Percentiles rank a stretch among this genome's conserved stretches.
Conservation (phyloP, 2,888 invertebrate species). For the Ditylenchus weischeri region DNA sequence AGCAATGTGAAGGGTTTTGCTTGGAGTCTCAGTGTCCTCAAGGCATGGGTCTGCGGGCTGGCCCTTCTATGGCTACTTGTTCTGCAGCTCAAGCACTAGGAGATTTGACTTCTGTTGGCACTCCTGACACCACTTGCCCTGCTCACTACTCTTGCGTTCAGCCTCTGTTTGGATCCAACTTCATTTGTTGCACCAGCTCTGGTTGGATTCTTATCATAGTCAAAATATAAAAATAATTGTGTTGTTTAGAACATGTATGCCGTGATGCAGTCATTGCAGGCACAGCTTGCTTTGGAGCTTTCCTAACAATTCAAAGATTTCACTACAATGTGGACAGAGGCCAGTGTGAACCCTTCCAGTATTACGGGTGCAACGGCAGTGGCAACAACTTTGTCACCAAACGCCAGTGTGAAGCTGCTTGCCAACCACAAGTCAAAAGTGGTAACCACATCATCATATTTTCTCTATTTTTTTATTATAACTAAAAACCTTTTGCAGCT, state of each 20-base stretch:
- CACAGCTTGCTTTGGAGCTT: conserved; percentile 53
- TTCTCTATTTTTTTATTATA: background rate
- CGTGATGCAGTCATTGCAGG: conserved; percentile 53
- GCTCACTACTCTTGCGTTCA: conserved; percentile 49
- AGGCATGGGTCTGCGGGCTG: conserved; percentile 41
- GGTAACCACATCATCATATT: conserved; percentile 23
- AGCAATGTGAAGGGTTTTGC: conserved; percentile 58
- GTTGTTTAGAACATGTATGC: conserved; percentile 23
- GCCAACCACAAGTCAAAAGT: conserved; percentile 45
- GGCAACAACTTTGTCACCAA: conserved; percentile 53
- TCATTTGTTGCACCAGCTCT: conserved; percentile 52
- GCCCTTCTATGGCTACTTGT: conserved; percentile 53
- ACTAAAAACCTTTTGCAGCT: conserved; percentile 32
- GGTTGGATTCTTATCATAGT: conserved; percentile 21
- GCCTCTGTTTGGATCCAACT: conserved; percentile 49
- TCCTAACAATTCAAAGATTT: conserved; percentile 51
- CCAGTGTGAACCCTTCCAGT: conserved; percentile 57
- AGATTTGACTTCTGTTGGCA: conserved; percentile 3
- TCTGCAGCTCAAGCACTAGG: conserved; percentile 15
- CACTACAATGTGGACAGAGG: conserved; percentile 50
- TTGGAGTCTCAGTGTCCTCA: conserved; percentile 52
- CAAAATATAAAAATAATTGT: background rate
- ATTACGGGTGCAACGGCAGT: conserved; percentile 54
- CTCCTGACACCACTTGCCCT: conserved; percentile 46
- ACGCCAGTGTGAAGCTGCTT: conserved; percentile 49